Base-by-base conservation (phyloP, 2,888 invertebrate species). In the Polydrusus tereticollis region DNA sequence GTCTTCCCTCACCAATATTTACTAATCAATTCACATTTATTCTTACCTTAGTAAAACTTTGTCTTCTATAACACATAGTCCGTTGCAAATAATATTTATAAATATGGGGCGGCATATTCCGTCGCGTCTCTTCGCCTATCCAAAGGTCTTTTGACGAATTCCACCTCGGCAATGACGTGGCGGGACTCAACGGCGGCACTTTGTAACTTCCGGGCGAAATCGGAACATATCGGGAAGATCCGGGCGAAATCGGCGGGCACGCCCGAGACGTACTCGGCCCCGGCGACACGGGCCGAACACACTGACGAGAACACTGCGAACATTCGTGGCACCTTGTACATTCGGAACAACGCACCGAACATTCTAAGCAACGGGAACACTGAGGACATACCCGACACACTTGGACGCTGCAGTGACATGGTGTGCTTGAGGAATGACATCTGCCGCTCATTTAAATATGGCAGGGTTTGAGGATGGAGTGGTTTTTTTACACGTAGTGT, bases 101-200 rank as follows among this genome's bases (percentile, higher is more conserved):
- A 80, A 91, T 90, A 81, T 91, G 90, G 1, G 88, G 87, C 10
- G 91, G 91, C 81, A 91, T 83, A 7, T 88, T 86, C 45, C 88
- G 86, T 77, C 88, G 89, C 59, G 91, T 91, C 83, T 91, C 91
- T 83, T 90, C 89, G 60, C 91, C 91, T 81, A 91, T 90, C 91
- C 91, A 91, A 74, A 84, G 83, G 74, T 85, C 83, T 74, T 80
- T 79, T 60, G 73, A 62, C 69, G 75, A 75, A 65, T 57, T 69
- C 72, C 72, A 72, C 5, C 72, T 55, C 23, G 69, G 55, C 58
- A 75, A 63, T 16, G 72, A 69, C 16, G 59, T 55, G 59, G 66
- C 70, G 4, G 74, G 67, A 26, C 69, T 72, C 21, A 63, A 41
- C 7, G 68, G 67, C 43, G 67, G 55, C n/a, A 47, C 29, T 26